Evolutionary conservation across 2,797 vertebrate genomes (phyloP), one percentile per base, ranked within the genome.

Genomic region (Pipistrellus pipistrellus): DNA sequence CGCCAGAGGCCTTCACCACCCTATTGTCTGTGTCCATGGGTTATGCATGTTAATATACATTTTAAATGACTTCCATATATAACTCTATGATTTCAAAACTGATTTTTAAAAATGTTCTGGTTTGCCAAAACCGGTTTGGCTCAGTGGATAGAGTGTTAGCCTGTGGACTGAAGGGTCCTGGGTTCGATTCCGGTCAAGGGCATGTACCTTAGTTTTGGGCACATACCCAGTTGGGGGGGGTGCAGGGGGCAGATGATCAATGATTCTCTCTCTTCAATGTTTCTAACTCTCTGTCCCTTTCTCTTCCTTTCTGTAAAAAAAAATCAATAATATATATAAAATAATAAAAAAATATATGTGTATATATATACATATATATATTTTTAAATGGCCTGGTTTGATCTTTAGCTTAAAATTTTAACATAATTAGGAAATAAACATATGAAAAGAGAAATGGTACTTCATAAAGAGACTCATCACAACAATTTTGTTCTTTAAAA

Each of bases 401-500:
- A 66, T 84, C 30, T 72, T 41, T 11, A 86, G 57, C 38, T 72
- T 78, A 62, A 57, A 73, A 57, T n/a, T n/a, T 82, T 17, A 91
- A 55, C 38, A 10, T 73, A 30, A 68, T 55, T 41, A 75, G n/a
- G 12, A n/a, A 38, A 17, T 9, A 8, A 80, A 57, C 57, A 59
- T 27, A 41, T 18, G 59, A 35, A 81, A 75, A 81, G 10, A 85
- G 12, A 41, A 48, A 80, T 11, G 53, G 41, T 46, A 25, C 64
- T 85, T 81, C 66, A 55, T 80, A 38, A 94, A 66, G 57, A 62
- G 35, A 35, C n/a, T 55, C 15, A 73, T 38, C 10, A 68, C 32
- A 15, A 64, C 21, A 64, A 32, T 85, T 86, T 90, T 85, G 25
- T 72, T 81, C 11, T 86, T 73, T 91, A 71, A 75, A 90, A 90